Percentiles rank a stretch among this genome's conserved stretches.
phyloP scores from a whole-genome alignment of 2,113 vertebrate genomes.

The Odocoileus hemionus region DNA sequence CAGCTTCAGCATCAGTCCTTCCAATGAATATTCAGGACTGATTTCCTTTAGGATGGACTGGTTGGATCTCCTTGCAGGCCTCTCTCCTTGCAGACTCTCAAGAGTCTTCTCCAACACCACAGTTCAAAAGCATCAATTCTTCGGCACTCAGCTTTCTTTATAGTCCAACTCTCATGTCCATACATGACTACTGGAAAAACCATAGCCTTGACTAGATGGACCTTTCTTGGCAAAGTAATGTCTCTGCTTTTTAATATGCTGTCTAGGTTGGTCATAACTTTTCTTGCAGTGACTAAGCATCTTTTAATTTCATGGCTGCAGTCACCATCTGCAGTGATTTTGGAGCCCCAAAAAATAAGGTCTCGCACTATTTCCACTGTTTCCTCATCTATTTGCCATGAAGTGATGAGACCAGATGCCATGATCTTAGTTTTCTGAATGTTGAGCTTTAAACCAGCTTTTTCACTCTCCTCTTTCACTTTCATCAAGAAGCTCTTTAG shows the following conservation, averaged over 20 bases:
- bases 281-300: background rate
- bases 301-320: background rate
- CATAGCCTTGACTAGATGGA: background rate
- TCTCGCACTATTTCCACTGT: background rate
- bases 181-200: background rate
- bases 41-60: background rate
- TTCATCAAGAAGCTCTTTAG: background rate
- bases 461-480: background rate
- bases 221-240: background rate
- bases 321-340: background rate
- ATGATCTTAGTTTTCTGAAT: background rate
- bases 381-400: background rate
- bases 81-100: background rate
- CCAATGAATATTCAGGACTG: background rate
- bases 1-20: background rate
- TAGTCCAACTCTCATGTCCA: background rate
- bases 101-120: background rate
- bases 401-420: background rate
- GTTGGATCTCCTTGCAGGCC: background rate
- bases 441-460: background rate
- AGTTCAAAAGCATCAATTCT: background rate
- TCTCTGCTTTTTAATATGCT: background rate
- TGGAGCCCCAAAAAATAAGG: rapidly evolving
- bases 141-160: rapidly evolving
- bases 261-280: background rate